phyloP scores from a whole-genome alignment of 2,797 vertebrate genomes.

The Sebastes goodei region DNA sequence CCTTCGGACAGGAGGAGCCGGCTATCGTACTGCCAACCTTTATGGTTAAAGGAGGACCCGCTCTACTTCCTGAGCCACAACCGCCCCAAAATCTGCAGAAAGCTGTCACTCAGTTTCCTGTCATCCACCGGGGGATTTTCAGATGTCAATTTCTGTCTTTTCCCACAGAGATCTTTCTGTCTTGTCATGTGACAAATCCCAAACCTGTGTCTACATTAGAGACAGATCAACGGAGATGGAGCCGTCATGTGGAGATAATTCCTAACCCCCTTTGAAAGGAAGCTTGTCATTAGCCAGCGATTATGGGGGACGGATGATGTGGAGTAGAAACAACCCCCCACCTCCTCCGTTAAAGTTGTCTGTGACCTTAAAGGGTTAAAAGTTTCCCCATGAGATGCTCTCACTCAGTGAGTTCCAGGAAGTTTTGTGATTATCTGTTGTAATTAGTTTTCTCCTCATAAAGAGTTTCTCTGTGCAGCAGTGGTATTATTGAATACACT shows the following conservation, averaged over 20 bases:
- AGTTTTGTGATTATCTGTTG: neutral
- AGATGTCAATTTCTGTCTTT: neutral
- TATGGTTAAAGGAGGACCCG: no score
- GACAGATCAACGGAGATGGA: constrained; percentile 19
- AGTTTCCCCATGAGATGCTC: neutral
- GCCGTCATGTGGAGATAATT: constrained; percentile 44
- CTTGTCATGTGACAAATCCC: constrained; percentile 41
- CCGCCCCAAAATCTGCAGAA: neutral
- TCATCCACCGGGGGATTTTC: neutral
- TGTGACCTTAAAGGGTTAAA: neutral
- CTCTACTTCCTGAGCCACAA: no score
- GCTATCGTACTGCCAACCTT: no score
- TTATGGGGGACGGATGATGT: constrained; percentile 4
- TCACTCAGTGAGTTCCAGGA: neutral
- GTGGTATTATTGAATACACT: neutral
- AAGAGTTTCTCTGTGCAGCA: neutral
- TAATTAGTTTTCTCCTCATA: neutral
- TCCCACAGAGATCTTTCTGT: neutral
- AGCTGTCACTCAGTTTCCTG: neutral
- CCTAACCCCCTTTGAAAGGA: neutral
- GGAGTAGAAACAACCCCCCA: neutral
- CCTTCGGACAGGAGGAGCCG: no score
- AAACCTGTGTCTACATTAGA: constrained; percentile 27
- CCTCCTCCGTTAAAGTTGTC: neutral
- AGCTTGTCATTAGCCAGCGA: constrained; percentile 30